Conservation (phyloP, 2,113 vertebrate species). For the Phainopepla nitens region DNA sequence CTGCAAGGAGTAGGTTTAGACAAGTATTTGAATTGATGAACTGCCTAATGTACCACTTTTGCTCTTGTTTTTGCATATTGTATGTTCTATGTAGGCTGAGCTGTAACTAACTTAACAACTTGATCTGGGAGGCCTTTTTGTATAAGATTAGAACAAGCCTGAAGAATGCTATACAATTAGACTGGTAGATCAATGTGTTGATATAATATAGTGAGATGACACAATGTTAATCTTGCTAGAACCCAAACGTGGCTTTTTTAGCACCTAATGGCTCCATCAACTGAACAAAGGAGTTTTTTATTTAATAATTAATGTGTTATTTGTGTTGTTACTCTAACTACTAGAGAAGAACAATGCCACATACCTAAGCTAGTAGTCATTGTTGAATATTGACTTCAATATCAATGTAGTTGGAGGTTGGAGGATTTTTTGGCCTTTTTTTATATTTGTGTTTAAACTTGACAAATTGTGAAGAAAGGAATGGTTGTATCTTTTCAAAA, state of each 20-base stretch:
- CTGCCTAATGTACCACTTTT: conserved; percentile 37
- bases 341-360: not conserved
- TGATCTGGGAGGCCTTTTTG: not conserved
- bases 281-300: not conserved
- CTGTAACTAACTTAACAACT: not conserved
- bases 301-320: not conserved
- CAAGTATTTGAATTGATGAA: conserved; percentile 34
- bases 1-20: conserved; percentile 52
- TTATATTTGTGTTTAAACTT: not conserved
- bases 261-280: not conserved
- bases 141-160: not conserved
- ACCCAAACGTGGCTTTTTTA: not conserved
- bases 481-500: not conserved
- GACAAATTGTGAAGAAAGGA: not conserved
- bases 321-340: not conserved
- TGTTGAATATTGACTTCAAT: not conserved
- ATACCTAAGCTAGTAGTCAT: not conserved
- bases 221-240: not conserved
- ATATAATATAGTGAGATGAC: not conserved
- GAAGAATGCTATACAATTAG: not conserved
- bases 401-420: not conserved
- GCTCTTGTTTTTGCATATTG: not conserved
- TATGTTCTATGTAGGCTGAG: not conserved
- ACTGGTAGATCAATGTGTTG: not conserved
- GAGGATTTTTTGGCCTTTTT: not conserved